Percentiles rank a stretch among this genome's conserved stretches.
phyloP scores from a whole-genome alignment of 2,888 invertebrate species.

The Chrysotoxum bicinctum region DNA sequence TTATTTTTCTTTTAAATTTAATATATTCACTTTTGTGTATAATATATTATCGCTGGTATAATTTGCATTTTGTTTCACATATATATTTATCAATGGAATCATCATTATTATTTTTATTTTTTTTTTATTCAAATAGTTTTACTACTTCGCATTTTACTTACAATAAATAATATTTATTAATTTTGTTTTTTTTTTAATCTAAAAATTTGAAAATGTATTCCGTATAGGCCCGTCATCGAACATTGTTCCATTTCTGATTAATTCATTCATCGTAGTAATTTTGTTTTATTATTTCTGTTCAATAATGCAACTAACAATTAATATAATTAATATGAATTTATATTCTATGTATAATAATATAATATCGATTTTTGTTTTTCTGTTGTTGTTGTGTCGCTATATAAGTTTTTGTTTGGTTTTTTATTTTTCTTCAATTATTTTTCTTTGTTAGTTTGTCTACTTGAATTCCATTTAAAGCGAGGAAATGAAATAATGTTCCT shows the following conservation, averaged over 20 bases:
- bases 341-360: constrained; percentile 68
- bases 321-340: constrained; percentile 66
- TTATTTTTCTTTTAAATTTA: constrained; percentile 37
- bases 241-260: constrained; percentile 35
- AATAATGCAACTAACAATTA: constrained; percentile 69
- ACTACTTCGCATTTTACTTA: constrained; percentile 42
- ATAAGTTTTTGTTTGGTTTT: constrained; percentile 19
- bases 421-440: neutral
- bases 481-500: constrained; percentile 59
- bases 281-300: constrained; percentile 13
- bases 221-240: constrained; percentile 5
- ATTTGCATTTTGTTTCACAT: constrained; percentile 71
- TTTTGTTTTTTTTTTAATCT: neutral
- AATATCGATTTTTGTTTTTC: constrained; percentile 52
- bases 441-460: constrained; percentile 49
- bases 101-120: constrained; percentile 18
- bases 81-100: constrained; percentile 48
- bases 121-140: neutral
- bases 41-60: constrained; percentile 72
- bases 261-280: constrained; percentile 36
- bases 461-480: constrained; percentile 72
- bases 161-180: constrained; percentile 27
- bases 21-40: constrained; percentile 62
- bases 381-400: constrained; percentile 30
- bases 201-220: constrained; percentile 39